Evolutionary conservation across 2,888 invertebrate genomes (phyloP).

Genomic region (Craniophora ligustri): DNA sequence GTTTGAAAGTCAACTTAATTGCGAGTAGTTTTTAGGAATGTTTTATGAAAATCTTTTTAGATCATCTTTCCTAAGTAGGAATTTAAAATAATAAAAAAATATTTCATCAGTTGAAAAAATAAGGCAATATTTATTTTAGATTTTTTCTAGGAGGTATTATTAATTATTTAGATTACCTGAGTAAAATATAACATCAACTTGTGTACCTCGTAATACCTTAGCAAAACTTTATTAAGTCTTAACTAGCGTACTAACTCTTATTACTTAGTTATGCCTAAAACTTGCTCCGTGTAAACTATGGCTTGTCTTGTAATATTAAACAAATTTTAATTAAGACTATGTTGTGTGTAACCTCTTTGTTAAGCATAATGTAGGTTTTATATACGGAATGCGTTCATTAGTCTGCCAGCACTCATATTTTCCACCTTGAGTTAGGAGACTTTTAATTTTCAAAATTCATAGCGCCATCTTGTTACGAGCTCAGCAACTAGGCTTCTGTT

Average conservation of each 20-base stretch:
- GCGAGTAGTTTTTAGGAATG: no score
- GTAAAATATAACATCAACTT: slow-evolving; percentile 7
- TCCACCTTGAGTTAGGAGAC: no score
- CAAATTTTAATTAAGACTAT: slow-evolving; percentile 50
- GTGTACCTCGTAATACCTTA: slow-evolving; percentile 36
- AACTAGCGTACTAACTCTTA: slow-evolving; percentile 61
- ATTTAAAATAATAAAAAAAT: no score
- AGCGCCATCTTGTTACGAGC: no score
- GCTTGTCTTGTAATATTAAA: slow-evolving; percentile 47
- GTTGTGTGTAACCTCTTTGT: slow-evolving; percentile 19
- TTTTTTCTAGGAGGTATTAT: no score
- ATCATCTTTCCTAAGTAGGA: no score
- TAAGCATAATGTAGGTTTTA: slow-evolving; percentile 1
- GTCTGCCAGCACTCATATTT: background rate
- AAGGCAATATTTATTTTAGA: no score
- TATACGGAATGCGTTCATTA: slow-evolving; percentile 8
- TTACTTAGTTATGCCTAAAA: slow-evolving; percentile 67
- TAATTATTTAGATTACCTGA: slow-evolving; percentile 4
- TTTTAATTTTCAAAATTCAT: no score
- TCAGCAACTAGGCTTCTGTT: no score
- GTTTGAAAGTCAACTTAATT: no score
- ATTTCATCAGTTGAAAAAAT: no score
- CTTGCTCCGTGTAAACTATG: slow-evolving; percentile 54
- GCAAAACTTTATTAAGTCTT: slow-evolving; percentile 63
- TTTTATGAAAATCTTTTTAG: no score